phyloP scores from a whole-genome alignment of 2,888 invertebrate genomes.

The Heteropelma amictum region DNA sequence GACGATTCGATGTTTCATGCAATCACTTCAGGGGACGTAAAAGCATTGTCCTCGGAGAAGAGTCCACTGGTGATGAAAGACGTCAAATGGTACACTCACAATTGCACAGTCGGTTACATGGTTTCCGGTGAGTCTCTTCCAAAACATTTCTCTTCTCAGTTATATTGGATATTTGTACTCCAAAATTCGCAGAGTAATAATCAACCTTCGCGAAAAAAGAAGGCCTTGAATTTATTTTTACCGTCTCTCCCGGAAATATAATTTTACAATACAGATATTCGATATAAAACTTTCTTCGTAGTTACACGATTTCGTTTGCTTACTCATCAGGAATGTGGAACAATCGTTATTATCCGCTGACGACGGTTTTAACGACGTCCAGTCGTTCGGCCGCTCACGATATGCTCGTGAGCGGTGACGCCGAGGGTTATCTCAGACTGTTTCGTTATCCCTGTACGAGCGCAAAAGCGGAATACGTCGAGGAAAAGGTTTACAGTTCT shows the following conservation, averaged over 20 bases:
- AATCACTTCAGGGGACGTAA: conserved; percentile 88
- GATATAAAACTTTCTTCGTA: too few species aligned
- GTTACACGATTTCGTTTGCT: too few species aligned
- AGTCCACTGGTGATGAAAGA: conserved; percentile 94
- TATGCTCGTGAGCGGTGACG: conserved; percentile 90
- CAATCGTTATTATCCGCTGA: conserved; percentile 91
- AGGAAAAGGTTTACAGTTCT: conserved; percentile 92
- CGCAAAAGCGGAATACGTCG: conserved; percentile 92
- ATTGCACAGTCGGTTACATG: conserved; percentile 91
- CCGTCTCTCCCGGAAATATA: too few species aligned
- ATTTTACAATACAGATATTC: too few species aligned
- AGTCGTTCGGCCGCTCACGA: conserved; percentile 91
- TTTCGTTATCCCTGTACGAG: conserved; percentile 94
- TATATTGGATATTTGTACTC: too few species aligned
- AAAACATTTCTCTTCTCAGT: too few species aligned
- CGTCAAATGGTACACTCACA: conserved; percentile 93
- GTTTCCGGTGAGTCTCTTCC: conserved; percentile 84
- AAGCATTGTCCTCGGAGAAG: conserved; percentile 90
- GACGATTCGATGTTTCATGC: not conserved
- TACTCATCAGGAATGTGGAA: conserved; percentile 87
- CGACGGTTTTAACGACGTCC: conserved; percentile 89
- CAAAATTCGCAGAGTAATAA: too few species aligned
- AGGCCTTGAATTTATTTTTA: too few species aligned
- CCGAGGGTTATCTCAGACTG: conserved; percentile 91
- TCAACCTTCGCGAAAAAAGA: too few species aligned